These are phyloP conservation scores for Rhogogaster chlorosoma DNA, from an alignment of 2,888 invertebrate genomes.

Conservation along the genomic window DNA sequence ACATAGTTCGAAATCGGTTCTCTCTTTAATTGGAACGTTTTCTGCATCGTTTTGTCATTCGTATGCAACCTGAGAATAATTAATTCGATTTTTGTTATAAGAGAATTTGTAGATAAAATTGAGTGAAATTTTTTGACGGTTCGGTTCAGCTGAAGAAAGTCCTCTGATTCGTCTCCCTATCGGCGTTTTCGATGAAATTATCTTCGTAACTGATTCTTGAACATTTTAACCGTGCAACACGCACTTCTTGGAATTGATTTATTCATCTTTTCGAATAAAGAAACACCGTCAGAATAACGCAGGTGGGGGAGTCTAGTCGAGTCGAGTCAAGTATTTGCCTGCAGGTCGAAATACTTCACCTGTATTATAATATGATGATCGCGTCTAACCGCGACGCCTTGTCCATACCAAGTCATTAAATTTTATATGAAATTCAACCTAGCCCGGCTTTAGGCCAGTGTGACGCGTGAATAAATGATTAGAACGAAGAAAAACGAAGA, in stretches of 20 bases:
- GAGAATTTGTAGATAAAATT: neutral
- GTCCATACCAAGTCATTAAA: conserved; percentile 28
- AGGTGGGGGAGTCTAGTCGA: neutral
- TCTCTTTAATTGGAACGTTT: neutral
- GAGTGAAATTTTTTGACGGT: neutral
- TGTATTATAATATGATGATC: conserved; percentile 9
- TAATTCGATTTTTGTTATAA: neutral
- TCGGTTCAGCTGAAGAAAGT: neutral
- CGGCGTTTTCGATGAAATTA: neutral
- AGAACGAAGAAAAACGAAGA: neutral
- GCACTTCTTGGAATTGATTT: conserved; percentile 24
- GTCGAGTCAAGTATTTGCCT: neutral
- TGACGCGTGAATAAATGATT: conserved; percentile 1
- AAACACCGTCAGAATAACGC: neutral
- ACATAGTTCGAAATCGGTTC: neutral
- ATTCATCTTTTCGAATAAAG: conserved; percentile 19
- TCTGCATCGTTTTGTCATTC: neutral
- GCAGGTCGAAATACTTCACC: conserved; percentile 3
- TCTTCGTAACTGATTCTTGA: conserved; percentile 13
- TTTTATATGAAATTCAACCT: neutral
- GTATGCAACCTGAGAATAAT: neutral
- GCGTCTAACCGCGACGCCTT: conserved; percentile 17
- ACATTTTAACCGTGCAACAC: neutral
- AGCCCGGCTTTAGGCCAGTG: conserved; percentile 29
- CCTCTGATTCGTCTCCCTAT: neutral